These are phyloP conservation scores for Fringilla coelebs DNA, from an alignment of 2,797 vertebrate genomes.

Conservation along the genomic window DNA sequence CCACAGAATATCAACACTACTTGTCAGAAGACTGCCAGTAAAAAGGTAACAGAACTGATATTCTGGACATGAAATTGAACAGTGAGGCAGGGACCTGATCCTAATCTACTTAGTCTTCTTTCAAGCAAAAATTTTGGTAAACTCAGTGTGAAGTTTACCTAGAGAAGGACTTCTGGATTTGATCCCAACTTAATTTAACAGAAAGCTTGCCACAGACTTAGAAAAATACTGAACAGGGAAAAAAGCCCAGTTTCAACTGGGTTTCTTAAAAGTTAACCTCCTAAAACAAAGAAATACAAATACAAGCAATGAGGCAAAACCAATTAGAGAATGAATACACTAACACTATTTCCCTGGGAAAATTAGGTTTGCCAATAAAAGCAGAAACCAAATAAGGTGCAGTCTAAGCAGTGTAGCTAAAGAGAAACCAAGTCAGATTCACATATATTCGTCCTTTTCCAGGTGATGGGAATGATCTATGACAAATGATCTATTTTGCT, in stretches of 20 bases:
- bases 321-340: slow-evolving; percentile 24
- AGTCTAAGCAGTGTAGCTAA: not conserved
- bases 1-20: not conserved
- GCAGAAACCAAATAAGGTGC: slow-evolving; percentile 17
- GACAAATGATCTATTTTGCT: not conserved
- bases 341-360: slow-evolving; percentile 14
- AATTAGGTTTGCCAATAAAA: slow-evolving; percentile 31
- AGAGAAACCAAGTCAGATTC: not conserved
- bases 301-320: slow-evolving; percentile 44
- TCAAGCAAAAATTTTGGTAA: slow-evolving; percentile 3
- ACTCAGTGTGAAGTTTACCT: slow-evolving; percentile 36
- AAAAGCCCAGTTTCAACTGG: slow-evolving; percentile 37
- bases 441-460: not conserved
- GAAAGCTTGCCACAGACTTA: slow-evolving; percentile 19
- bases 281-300: slow-evolving; percentile 46
- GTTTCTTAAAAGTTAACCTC: slow-evolving; percentile 35
- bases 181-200: slow-evolving; percentile 43
- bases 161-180: slow-evolving; percentile 22
- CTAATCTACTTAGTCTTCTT: not conserved
- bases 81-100: not conserved
- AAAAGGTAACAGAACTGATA: not conserved
- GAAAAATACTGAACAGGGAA: slow-evolving; percentile 18
- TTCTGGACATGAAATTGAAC: not conserved
- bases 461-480: not conserved
- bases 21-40: not conserved